Evolutionary conservation across 2,797 vertebrate genomes (phyloP).

Genomic region (Mus spretus): DNA sequence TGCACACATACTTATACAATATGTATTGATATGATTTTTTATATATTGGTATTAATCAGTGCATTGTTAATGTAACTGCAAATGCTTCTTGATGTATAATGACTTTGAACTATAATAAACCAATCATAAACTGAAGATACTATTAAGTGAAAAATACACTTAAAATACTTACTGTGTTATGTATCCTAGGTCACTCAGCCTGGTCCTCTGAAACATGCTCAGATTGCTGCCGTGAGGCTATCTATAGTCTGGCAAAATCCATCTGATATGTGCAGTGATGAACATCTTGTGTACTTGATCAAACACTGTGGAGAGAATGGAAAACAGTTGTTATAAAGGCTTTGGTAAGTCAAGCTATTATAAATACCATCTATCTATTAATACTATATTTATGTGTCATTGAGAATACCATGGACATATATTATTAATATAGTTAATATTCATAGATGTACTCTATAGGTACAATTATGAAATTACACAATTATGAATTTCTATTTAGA

Average conservation of each 20-base stretch:
- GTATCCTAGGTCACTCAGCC: background rate
- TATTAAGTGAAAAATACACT: background rate
- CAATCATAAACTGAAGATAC: background rate
- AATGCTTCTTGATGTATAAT: background rate
- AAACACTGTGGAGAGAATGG: background rate
- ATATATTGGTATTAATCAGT: background rate
- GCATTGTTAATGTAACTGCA: background rate
- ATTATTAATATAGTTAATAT: background rate
- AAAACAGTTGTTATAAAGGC: background rate
- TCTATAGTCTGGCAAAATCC: background rate
- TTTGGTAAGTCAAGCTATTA: background rate
- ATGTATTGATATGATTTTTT: background rate
- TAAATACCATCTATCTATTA: background rate
- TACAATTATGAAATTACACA: background rate
- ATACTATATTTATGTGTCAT: background rate
- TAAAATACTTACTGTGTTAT: background rate
- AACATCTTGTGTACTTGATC: background rate
- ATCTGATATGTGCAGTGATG: background rate
- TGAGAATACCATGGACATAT: background rate
- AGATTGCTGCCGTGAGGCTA: background rate
- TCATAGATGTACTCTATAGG: background rate
- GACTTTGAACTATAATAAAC: background rate
- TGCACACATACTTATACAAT: background rate
- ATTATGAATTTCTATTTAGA: conserved; percentile 14
- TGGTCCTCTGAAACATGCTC: background rate